Percentiles rank a stretch among this genome's conserved stretches.
These are phyloP conservation scores for Sus scrofa DNA, from an alignment of 2,113 vertebrate genomes.

Conservation along the genomic window DNA sequence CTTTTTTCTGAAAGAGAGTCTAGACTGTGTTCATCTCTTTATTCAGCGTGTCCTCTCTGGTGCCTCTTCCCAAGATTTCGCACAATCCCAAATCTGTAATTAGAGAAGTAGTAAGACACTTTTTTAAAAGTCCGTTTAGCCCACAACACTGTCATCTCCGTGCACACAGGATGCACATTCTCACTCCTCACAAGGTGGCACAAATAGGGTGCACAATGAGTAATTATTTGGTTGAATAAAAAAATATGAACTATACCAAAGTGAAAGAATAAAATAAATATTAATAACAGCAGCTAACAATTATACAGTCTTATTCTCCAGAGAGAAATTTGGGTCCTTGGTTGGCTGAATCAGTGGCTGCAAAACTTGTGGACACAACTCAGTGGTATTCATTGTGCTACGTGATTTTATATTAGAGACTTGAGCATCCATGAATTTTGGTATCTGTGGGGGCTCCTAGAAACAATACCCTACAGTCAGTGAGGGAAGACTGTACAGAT, in stretches of 20 bases:
- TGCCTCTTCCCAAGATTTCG: not conserved
- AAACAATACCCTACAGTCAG: too few species aligned
- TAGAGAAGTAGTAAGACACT: not conserved
- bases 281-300: not conserved
- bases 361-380: too few species aligned
- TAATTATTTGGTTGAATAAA: not conserved
- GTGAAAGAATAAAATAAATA: constrained; percentile 17
- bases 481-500: not conserved
- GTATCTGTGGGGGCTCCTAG: too few species aligned
- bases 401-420: too few species aligned
- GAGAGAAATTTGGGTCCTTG: too few species aligned
- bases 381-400: too few species aligned
- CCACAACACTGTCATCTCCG: not conserved
- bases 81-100: not conserved
- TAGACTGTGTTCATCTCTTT: not conserved
- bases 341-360: too few species aligned
- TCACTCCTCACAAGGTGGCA: not conserved
- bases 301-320: not conserved
- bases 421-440: too few species aligned
- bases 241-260: not conserved
- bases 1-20: not conserved
- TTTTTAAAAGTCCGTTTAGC: not conserved
- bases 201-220: not conserved
- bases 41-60: too few species aligned
- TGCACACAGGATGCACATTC: not conserved